Conservation (phyloP, 2,888 invertebrate species). For the Phyto melanocephala region DNA sequence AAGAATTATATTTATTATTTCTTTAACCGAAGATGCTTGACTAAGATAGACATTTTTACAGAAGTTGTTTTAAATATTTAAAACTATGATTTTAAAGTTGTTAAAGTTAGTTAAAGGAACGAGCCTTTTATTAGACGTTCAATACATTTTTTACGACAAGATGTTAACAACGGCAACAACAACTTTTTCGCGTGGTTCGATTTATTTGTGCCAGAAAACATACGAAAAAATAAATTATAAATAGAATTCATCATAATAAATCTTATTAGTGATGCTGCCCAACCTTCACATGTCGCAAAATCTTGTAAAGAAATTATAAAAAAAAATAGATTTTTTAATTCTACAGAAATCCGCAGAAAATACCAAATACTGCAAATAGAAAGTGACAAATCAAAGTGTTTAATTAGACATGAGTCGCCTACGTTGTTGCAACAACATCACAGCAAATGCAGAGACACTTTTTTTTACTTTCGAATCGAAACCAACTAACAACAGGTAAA, state of each 20-base stretch:
- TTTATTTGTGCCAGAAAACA: too few relatives aligned
- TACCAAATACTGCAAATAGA: constrained; percentile 30
- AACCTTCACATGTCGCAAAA: constrained; percentile 57
- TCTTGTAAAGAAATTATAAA: constrained; percentile 23
- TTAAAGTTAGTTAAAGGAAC: too few relatives aligned
- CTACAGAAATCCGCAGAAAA: not conserved
- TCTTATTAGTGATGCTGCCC: constrained; percentile 35
- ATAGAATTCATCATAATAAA: constrained; percentile 5
- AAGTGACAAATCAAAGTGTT: constrained; percentile 58
- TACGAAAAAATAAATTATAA: too few relatives aligned
- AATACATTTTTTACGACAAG: too few relatives aligned
- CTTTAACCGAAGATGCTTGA: too few relatives aligned
- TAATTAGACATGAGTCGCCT: constrained; percentile 51
- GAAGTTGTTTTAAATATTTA: too few relatives aligned
- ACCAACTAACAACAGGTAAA: not conserved
- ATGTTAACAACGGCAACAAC: too few relatives aligned
- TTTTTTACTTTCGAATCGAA: too few relatives aligned
- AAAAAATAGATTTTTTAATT: not conserved
- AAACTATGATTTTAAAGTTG: too few relatives aligned
- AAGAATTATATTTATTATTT: too few relatives aligned
- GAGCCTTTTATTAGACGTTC: too few relatives aligned
- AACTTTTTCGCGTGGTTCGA: not conserved
- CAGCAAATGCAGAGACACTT: not conserved
- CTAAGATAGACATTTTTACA: too few relatives aligned
- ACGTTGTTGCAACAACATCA: not conserved